Conservation (phyloP, 2,113 vertebrate genomes). For the Gopherus evgoodei region DNA sequence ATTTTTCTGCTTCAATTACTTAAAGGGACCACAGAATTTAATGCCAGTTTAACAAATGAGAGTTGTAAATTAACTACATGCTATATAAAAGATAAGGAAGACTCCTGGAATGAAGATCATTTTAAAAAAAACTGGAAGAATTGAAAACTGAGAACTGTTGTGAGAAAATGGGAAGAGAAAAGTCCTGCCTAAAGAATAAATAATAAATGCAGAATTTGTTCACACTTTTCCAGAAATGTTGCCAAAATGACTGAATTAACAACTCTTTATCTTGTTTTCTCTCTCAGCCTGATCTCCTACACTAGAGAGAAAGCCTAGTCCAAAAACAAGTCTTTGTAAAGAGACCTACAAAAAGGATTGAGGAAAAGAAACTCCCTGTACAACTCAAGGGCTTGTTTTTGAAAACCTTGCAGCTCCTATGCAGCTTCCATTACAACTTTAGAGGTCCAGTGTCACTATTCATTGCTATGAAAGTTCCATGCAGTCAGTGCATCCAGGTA, state of each 20-base stretch:
- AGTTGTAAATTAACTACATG: background rate
- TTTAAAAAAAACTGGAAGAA: background rate
- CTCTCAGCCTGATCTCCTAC: background rate
- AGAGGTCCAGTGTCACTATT: background rate
- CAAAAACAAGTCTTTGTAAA: fast-evolving
- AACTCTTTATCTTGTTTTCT: background rate
- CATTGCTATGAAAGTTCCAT: background rate
- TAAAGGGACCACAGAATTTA: background rate
- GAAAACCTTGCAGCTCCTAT: background rate
- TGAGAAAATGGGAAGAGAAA: background rate
- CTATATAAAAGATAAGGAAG: background rate
- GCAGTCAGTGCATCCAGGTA: fast-evolving
- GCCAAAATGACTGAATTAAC: background rate
- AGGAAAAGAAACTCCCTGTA: background rate
- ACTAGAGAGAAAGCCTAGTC: background rate
- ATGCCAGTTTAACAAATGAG: background rate
- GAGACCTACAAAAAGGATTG: background rate
- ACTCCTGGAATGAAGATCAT: background rate
- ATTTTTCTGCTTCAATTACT: background rate
- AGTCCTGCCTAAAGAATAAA: background rate
- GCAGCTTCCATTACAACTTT: background rate
- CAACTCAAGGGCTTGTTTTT: background rate
- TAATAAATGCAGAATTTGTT: background rate
- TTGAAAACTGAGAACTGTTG: background rate
- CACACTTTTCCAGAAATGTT: background rate